A percentile compares a stretch with the other conserved stretches of the same genome.
Conservation (phyloP, 2,797 vertebrate species). For the Erethizon dorsatum region DNA sequence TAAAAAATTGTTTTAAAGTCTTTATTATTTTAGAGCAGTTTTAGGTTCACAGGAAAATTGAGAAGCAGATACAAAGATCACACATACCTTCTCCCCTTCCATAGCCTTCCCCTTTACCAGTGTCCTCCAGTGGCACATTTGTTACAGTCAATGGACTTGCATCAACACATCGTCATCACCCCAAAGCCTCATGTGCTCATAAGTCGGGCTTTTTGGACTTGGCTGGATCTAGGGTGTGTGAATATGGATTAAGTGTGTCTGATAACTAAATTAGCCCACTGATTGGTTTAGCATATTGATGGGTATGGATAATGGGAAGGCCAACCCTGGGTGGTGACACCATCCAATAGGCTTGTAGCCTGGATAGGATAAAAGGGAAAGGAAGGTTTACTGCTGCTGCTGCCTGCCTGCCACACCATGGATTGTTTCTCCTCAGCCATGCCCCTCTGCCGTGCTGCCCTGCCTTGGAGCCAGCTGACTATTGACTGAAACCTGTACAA, state of each 20-base stretch:
- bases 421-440: background rate
- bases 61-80: background rate
- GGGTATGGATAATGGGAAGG: background rate
- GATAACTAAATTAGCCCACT: background rate
- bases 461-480: background rate
- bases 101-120: background rate
- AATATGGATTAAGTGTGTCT: background rate
- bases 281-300: background rate
- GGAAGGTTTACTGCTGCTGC: background rate
- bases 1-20: background rate
- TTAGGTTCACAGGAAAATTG: background rate
- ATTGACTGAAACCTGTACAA: background rate
- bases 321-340: background rate
- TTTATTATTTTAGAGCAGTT: background rate
- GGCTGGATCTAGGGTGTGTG: background rate
- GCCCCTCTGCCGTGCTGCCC: background rate
- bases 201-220: background rate
- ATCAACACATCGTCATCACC: background rate
- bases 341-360: background rate
- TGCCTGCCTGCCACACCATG: background rate
- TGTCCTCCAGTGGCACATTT: background rate
- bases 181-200: background rate
- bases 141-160: background rate
- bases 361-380: background rate
- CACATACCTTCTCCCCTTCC: background rate